Evolutionary conservation across 92 coral and sea anemone species (phyloP).

Genomic region (Siderastrea siderea): DNA sequence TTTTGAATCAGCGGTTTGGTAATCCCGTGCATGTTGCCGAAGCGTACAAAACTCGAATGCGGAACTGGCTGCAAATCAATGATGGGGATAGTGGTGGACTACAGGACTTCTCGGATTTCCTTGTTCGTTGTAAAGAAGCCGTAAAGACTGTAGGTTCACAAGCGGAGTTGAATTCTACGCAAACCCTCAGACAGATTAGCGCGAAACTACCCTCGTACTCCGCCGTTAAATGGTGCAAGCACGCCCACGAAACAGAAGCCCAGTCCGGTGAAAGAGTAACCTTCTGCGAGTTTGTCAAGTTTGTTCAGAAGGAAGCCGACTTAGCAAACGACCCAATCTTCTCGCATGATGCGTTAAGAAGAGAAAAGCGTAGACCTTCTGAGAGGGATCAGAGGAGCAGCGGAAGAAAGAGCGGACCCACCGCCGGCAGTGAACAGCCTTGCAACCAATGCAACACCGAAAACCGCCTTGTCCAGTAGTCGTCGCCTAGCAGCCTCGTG

Average conservation of each 20-base stretch:
- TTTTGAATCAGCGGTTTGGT: slow-evolving; percentile 8
- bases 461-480: not conserved
- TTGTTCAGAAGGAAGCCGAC: slow-evolving; percentile 67
- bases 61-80: slow-evolving; percentile 62
- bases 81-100: slow-evolving; percentile 68
- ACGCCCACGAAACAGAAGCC: slow-evolving; percentile 46
- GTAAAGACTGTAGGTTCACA: slow-evolving; percentile 43
- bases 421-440: slow-evolving; percentile 16
- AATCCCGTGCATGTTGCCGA: slow-evolving; percentile 47
- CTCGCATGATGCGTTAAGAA: slow-evolving; percentile 65
- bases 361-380: slow-evolving; percentile 30
- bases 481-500: not conserved
- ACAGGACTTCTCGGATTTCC: slow-evolving; percentile 68
- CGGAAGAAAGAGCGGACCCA: not conserved
- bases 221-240: not conserved
- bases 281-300: slow-evolving; percentile 55
- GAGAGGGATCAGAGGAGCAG: not conserved
- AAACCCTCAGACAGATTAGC: slow-evolving; percentile 27
- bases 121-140: slow-evolving; percentile 58
- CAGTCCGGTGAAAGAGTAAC: slow-evolving; percentile 17
- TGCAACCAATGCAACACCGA: slow-evolving; percentile 8
- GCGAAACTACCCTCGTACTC: slow-evolving; percentile 44
- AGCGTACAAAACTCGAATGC: slow-evolving; percentile 54
- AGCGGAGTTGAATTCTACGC: slow-evolving; percentile 59
- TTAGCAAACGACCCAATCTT: slow-evolving; percentile 77